Base-by-base conservation (phyloP, 1,140 invertebrate genomes). In the Latrodectus geometricus region DNA sequence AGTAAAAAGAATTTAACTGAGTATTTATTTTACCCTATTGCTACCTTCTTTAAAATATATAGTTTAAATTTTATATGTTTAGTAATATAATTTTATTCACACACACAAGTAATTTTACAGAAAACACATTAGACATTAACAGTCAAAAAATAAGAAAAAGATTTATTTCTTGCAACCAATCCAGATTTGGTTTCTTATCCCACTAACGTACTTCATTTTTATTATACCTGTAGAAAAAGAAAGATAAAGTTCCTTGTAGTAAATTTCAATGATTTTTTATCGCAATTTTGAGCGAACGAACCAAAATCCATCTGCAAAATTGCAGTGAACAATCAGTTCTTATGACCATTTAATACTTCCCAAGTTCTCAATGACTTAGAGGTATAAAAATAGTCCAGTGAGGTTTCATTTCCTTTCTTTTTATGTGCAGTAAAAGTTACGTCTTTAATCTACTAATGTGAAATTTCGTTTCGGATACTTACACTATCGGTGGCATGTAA, bases 371-470 rank as follows among this genome's bases (percentile, higher is more conserved):
- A 69, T 69, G 68, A 12, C 68, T 69, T 11, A 20, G 68, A 65
- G 56, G 12, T 15, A 65, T 3, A 65, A 15, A 65, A 65, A 65
- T 15, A 20, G 68, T 69, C 68, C 68, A 69, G 4, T 20, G 68
- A 20, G 68, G 68, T 69, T 69, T 69, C 68, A 69, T 69, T 69
- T 69, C 11, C 49, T 73, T 73, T 73, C 35, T 49, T 23, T n/a
- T 48, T 9, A 48, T 35, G 35, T 35, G 35, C 35, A 73, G n/a
- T 12, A 73, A 73, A 73, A 65, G 61, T 35, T 35, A 35, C 35
- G 35, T 35, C 48, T 73, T 73, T 73, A 73, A 73, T 73, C 70
- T 73, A 49, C 70, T 73, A 73, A 73, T 73, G 70, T 49, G 20
- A 11, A 48, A 73, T 50, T 69, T 69, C 68, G 11, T 73, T 73